Base-by-base conservation (phyloP, 2,797 vertebrate species). In the Chaenodraco wilsoni region DNA sequence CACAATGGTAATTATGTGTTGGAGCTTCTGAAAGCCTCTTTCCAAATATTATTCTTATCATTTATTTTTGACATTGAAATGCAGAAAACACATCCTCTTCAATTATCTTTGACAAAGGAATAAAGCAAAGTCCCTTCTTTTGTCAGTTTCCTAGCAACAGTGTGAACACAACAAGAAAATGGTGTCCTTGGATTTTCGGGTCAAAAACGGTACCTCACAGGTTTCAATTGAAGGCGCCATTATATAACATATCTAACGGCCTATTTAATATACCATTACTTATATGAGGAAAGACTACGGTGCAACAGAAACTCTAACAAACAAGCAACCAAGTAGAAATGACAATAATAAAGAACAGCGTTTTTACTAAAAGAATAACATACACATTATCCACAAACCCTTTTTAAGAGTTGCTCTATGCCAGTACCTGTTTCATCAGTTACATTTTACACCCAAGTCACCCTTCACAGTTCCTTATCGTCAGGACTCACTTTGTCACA, bases 91-190 rank as follows among this genome's bases (percentile, higher is more conserved):
- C 33, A 33, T n/a, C 65, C 55, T 19, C 9, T 11, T 9, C 15
- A 14, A 62, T 5, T 1, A 5, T 5, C 6, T 70, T 50, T 56
- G 1, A 57, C 44, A 62, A 72, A 17, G 14, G 61, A 69, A 61
- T 16, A 9, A 57, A 3, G 13, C 19, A 33, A 41, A 16, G 17
- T 62, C 33, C 40, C 2, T 2, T 62, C 64, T 63, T 59, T 57
- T 12, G 12, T 48, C 21, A 40, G 69, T 83, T 74, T 63, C 77
- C 52, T 70, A 79, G 73, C 69, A 73, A 67, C 69, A 5, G 51
- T 21, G 46, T 55, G 49, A 59, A n/a, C 2, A 69, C 13, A 17
- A 23, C 23, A 55, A 63, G 3, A 70, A 40, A 58, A 62, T 37
- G 10, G 9, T 45, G 23, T 57, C 31, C 40, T 55, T 65, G 50